Conservation (phyloP, 2,113 vertebrate genomes). For the Petromus typicus region DNA sequence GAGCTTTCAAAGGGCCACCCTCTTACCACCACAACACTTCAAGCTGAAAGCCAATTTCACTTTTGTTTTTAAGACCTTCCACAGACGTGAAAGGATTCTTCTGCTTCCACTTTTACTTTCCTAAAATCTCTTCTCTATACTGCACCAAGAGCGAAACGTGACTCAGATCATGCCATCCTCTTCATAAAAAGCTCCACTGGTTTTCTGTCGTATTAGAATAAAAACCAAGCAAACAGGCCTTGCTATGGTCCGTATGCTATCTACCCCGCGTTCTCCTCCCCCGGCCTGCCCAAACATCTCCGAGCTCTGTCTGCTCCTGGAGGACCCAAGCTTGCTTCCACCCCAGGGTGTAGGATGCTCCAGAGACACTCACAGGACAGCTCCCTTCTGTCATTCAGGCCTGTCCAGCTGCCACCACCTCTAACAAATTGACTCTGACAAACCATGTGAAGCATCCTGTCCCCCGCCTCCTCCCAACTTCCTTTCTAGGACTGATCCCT, state of each 20-base stretch:
- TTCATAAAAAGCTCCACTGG: neutral
- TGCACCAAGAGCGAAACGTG: constrained; percentile 13
- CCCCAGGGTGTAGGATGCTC: neutral
- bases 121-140: constrained; percentile 39
- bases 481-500: neutral
- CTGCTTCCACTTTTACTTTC: constrained; percentile 67
- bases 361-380: neutral
- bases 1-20: constrained; percentile 48
- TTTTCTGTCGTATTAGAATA: constrained; percentile 8
- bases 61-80: constrained; percentile 58
- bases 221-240: neutral
- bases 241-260: neutral
- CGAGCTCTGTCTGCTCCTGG: neutral
- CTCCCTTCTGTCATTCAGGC: neutral
- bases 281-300: neutral
- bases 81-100: constrained; percentile 62
- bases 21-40: constrained; percentile 53
- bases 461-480: neutral
- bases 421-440: neutral
- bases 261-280: neutral
- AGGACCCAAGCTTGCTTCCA: neutral
- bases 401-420: neutral
- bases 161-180: neutral
- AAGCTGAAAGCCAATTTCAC: constrained; percentile 57
- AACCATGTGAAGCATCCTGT: neutral